Percentiles rank a stretch among this genome's conserved stretches.
These are phyloP conservation scores for Aphaenogaster rudis DNA, from an alignment of 1,140 invertebrate genomes.

Conservation along the genomic window DNA sequence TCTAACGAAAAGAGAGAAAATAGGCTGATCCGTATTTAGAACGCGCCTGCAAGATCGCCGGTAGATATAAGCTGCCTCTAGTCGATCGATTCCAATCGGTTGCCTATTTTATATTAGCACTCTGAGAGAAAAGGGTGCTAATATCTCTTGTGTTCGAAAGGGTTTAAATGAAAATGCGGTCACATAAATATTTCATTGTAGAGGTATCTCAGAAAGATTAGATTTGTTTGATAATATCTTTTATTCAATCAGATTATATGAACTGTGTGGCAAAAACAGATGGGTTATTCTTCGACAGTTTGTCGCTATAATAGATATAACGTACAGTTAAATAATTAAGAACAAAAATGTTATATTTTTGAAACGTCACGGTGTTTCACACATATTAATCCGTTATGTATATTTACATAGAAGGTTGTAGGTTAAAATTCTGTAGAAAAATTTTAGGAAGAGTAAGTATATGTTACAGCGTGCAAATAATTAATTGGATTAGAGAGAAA, in stretches of 20 bases:
- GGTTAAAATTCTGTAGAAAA: neutral
- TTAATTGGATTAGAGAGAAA: neutral
- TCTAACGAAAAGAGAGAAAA: constrained; percentile 51
- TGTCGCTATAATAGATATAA: neutral
- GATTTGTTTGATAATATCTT: neutral
- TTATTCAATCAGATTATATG: neutral
- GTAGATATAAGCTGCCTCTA: constrained; percentile 30
- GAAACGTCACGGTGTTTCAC: neutral
- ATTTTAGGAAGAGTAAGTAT: neutral
- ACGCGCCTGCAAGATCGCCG: constrained; percentile 45
- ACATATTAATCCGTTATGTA: constrained; percentile 1
- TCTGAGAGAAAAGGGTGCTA: neutral
- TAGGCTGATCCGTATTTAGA: constrained; percentile 60
- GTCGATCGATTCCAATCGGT: constrained; percentile 45
- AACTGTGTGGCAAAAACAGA: neutral
- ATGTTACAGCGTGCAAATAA: neutral
- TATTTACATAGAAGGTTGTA: neutral
- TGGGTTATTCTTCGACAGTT: neutral
- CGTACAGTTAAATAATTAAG: neutral
- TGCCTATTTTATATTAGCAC: constrained; percentile 37
- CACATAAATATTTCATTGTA: neutral
- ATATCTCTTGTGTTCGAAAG: neutral
- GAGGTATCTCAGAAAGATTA: neutral
- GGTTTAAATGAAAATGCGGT: neutral
- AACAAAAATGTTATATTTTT: neutral